Conservation (phyloP, 2,888 invertebrate genomes). For the Liopterus haemorrhoidalis region DNA sequence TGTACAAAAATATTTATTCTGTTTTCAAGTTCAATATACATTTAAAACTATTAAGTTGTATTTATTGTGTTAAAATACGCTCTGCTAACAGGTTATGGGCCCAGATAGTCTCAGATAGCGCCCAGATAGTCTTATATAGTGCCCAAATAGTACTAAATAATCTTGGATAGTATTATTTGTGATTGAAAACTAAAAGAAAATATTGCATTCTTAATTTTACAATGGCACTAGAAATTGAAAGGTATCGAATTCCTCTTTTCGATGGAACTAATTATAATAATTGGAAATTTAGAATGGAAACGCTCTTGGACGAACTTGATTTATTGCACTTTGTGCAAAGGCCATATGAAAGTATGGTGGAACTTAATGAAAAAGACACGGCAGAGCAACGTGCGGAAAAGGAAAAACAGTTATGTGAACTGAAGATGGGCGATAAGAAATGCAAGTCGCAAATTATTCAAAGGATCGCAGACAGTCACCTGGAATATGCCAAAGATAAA, state of each 20-base stretch:
- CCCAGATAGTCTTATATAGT: too few relatives aligned
- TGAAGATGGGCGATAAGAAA: slow-evolving; percentile 21
- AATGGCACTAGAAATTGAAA: slow-evolving; percentile 7
- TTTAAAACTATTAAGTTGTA: too few relatives aligned
- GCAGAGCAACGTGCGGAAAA: neutral
- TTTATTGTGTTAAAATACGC: too few relatives aligned
- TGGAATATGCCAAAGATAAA: slow-evolving; percentile 35
- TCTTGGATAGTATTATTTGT: too few relatives aligned
- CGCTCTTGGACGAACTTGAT: slow-evolving; percentile 24
- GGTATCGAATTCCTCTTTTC: slow-evolving; percentile 21
- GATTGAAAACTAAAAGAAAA: too few relatives aligned
- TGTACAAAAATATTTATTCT: too few relatives aligned
- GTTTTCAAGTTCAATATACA: too few relatives aligned
- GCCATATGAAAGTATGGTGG: slow-evolving; percentile 8
- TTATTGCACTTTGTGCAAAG: slow-evolving; percentile 14
- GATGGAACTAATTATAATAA: slow-evolving; percentile 25
- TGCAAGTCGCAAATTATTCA: slow-evolving; percentile 33
- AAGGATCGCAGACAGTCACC: slow-evolving; percentile 32
- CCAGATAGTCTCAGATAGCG: too few relatives aligned
- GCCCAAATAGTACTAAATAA: too few relatives aligned
- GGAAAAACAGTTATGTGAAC: neutral
- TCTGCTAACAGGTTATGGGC: too few relatives aligned
- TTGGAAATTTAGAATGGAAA: slow-evolving; percentile 27
- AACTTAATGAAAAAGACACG: neutral
- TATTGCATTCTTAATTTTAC: too few relatives aligned